These are phyloP conservation scores for Camponotus vicinus DNA, from an alignment of 1,140 invertebrate species.

Conservation along the genomic window DNA sequence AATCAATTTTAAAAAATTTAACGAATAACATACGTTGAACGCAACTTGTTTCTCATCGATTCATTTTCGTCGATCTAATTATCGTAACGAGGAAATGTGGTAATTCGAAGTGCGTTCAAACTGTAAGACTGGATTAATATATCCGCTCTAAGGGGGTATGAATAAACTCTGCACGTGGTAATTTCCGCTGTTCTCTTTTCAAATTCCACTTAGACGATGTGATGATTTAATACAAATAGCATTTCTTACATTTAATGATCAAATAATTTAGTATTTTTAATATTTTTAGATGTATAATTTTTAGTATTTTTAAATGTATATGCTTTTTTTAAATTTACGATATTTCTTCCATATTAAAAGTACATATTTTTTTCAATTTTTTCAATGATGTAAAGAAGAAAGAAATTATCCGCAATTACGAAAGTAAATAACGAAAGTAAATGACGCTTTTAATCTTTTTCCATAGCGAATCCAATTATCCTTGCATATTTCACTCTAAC, in stretches of 20 bases:
- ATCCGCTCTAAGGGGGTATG: neutral
- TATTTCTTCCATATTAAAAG: no score
- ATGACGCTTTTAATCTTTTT: neutral
- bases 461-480: neutral
- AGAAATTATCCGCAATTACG: neutral
- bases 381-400: neutral
- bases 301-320: no score
- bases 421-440: neutral
- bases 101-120: conserved; percentile 20
- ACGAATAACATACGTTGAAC: neutral
- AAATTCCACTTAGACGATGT: neutral
- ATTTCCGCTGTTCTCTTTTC: conserved; percentile 23
- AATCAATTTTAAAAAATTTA: neutral
- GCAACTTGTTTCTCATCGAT: neutral
- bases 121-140: conserved; percentile 36
- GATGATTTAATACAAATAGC: neutral
- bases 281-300: no score
- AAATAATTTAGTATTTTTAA: neutral
- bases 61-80: neutral
- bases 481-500: neutral
- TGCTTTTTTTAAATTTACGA: neutral
- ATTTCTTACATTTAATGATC: neutral
- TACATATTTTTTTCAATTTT: neutral
- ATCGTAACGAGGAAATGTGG: neutral
- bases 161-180: neutral